Evolutionary conservation across 2,113 vertebrate genomes (phyloP).

Genomic region (Chlamydotis undulata): DNA sequence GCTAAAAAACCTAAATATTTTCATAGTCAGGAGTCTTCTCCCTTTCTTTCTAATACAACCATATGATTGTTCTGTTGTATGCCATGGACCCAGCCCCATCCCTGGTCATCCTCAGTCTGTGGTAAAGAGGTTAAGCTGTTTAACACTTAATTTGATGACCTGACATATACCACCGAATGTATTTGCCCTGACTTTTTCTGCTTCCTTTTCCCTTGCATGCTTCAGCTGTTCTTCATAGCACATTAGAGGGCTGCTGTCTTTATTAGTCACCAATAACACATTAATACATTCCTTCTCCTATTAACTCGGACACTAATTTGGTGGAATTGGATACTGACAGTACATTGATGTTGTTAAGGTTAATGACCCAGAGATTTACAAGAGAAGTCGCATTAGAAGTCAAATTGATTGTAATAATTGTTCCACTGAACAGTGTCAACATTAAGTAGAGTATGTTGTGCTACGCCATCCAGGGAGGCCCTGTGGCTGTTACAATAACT

Average conservation of each 20-base stretch:
- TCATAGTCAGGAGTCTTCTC: not conserved
- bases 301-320: slow-evolving; percentile 80
- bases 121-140: not conserved
- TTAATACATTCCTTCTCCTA: slow-evolving; percentile 79
- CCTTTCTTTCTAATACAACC: not conserved
- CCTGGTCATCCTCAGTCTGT: not conserved
- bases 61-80: not conserved
- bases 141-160: not conserved
- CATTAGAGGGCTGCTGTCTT: slow-evolving; percentile 74
- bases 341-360: slow-evolving; percentile 81
- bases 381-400: slow-evolving; percentile 82
- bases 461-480: slow-evolving; percentile 25
- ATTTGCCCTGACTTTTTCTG: not conserved
- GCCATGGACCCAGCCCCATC: not conserved
- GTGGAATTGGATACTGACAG: slow-evolving; percentile 79
- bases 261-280: slow-evolving; percentile 78
- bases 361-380: slow-evolving; percentile 85
- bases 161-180: not conserved
- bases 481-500: not conserved
- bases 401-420: slow-evolving; percentile 85
- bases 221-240: slow-evolving; percentile 65
- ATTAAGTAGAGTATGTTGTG: slow-evolving; percentile 74
- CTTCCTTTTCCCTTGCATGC: slow-evolving; percentile 22
- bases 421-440: slow-evolving; percentile 77
- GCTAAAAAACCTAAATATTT: not conserved